Evolutionary conservation across 1,140 invertebrate species (phyloP), one percentile per base, ranked within the genome.

Genomic region (Pteromalus puparum): DNA sequence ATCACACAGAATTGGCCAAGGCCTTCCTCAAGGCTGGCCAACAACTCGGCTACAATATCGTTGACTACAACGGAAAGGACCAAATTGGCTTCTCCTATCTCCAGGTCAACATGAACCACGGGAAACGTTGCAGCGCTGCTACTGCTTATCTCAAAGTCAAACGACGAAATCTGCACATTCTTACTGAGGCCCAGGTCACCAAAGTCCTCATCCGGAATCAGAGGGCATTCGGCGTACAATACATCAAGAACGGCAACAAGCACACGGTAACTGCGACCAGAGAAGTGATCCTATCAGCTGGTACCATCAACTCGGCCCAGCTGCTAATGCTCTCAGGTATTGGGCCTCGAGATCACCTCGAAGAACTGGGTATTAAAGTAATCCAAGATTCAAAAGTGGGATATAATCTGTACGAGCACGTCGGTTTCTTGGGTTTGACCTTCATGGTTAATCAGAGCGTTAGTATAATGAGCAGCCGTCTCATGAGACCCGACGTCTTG

Each of bases 281-380:
- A 65, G 97, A 98, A 91, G 94, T 98, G 0, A 95, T 98, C 2
- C 91, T 97, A 67, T 97, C 96, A 2, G 96, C 97, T 0, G 97
- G 97, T 0, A 95, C 97, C 0, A 94, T 98, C n/a, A 95, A 96
- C 53, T 95, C 96, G 2, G 97, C 97, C 1, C 97, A 97, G 84
- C 87, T 98, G 28, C 93, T 99, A n/a, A 97, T 98, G 97, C 88
- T 98, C 1, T 98, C 97, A n/a, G 98, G 98, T 0, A 95, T 98
- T 30, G 98, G 98, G 0, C 97, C 97, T 0, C 94, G 92, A 0
- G 95, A 97, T 70, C 96, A 98, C 88, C 92, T 99, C 2, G 88
- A 94, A 83, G 94, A 96, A 83, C 94, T 97, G 68, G 95, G 94
- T 4, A 97, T 98, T 84, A 95, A 96, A 0, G 94, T 97, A 0